Evolutionary conservation across 2,888 invertebrate species (phyloP), one percentile per base, ranked within the genome.

Genomic region (Nymphalis c-album): DNA sequence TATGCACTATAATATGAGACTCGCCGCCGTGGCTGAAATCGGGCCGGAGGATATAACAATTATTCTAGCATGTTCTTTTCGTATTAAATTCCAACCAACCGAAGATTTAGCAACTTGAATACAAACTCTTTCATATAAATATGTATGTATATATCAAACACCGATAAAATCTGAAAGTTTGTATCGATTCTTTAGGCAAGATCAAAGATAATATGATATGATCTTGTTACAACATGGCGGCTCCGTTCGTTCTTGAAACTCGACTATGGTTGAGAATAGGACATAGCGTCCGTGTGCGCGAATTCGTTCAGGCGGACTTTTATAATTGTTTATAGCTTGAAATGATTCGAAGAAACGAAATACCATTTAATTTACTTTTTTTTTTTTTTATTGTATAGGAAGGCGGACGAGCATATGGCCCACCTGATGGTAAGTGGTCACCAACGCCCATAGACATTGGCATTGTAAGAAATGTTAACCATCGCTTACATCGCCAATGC

Each of bases 131-230:
- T 51, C 51, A 51, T 40, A 51, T 22, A 51, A 16, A 26, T 26
- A 7, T 40, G 26, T 51, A 6, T 31, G 0, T 26, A 26, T 51
- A 22, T 22, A 13, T 22, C 13, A 22, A 40, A 40, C 13, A 10
- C 40, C 51, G 51, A 51, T 51, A 51, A 51, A 16, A 51, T 51
- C 51, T 51, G 22, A 51, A 51, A 51, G 16, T 22, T 26, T 16
- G 13, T 6, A 51, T 13, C 51, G 13, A 51, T 51, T 22, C 50
- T 18, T 40, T 50, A 18, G 22, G 16, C 22, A 51, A 51, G 22
- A 55, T 31, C 55, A n/a, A 8, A 8, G 55, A 55, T 55, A 55
- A n/a, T 8, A 8, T 17, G 53, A 26, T 53, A 53, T 53, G 26
- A 26, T 53, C 22, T 26, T 6, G 0, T 53, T 55, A 31, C 55